Base-by-base conservation (phyloP, 2,888 invertebrate species). In the Archips crataeganus region DNA sequence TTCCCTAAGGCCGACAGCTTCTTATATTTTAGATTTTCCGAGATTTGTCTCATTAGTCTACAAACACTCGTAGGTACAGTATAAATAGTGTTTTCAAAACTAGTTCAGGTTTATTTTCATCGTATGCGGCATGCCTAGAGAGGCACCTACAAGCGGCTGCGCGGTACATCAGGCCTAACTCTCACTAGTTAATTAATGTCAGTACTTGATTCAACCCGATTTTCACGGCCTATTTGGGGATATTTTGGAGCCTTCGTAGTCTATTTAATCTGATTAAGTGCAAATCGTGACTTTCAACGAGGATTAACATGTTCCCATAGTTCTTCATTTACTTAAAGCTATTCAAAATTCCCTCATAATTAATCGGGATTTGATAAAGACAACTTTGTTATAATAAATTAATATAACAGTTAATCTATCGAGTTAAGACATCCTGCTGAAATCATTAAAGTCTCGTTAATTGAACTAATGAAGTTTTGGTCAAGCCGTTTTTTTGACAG, bases 381-480 rank as follows among this genome's bases (percentile, higher is more conserved):
- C 57, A 57, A 32, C 32, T 62, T 61, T 63, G 23, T 47, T 8
- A 32, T 63, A 32, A 63, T 54, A 54, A 54, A 54, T 23, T 32
- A 11, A 57, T 23, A 59, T 64, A 68, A 59, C 47, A 64, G 15
- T 9, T 32, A 36, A 64, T 73, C n/a, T 69, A 49, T 68, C 47
- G 47, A 47, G 72, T 57, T 54, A 63, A 67, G 34, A 47, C 61
- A 57, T 32, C 66, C 63, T 67, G 47, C 60, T 73, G 64, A 73
- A 73, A 69, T 60, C 47, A 69, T 73, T 73, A 69, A 73, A 73
- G 59, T 73, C 73, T 69, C 63, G 63, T 68, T 73, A 73, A 62
- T 70, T 76, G 64, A 65, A 69, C 73, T 80, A 79, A 81, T 77
- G 77, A 81, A 75, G 77, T 79, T 76, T 77, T 80, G 79, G 80